A percentile compares a stretch with the other conserved stretches of the same genome.
Conservation (phyloP, 2,797 vertebrate species). For the Gephyroberyx darwinii region DNA sequence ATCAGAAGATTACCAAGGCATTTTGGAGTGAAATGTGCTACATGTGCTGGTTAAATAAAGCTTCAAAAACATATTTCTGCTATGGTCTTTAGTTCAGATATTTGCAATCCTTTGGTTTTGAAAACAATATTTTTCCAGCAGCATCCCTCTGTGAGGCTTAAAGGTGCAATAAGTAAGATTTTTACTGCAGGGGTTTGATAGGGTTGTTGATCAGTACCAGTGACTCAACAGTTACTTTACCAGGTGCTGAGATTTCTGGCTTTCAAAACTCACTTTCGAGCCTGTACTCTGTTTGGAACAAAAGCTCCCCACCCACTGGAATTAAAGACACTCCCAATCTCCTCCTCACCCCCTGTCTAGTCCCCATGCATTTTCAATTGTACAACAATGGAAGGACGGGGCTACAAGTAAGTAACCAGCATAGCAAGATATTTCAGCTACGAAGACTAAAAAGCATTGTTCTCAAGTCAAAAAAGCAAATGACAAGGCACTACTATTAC, state of each 20-base stretch:
- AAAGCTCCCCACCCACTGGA: neutral
- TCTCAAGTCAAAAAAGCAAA: too few species aligned
- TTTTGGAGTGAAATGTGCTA: neutral
- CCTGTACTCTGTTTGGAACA: neutral
- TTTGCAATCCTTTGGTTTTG: too few species aligned
- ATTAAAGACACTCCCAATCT: constrained; percentile 3
- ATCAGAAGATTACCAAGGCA: neutral
- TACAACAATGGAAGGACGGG: too few species aligned
- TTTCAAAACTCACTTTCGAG: constrained; percentile 43
- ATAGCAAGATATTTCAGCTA: too few species aligned
- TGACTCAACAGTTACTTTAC: constrained; percentile 47
- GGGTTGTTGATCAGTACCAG: constrained; percentile 62
- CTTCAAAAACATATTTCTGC: too few species aligned
- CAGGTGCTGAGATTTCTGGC: constrained; percentile 46
- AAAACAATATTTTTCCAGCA: constrained; percentile 23
- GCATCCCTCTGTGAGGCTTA: constrained; percentile 32
- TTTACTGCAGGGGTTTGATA: constrained; percentile 51
- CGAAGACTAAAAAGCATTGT: too few species aligned
- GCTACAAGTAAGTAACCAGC: too few species aligned
- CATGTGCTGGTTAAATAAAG: neutral
- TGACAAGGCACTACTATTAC: too few species aligned
- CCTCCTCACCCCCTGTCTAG: neutral
- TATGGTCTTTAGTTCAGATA: too few species aligned
- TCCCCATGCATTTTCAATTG: too few species aligned
- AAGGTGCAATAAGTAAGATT: constrained; percentile 51